A percentile compares a stretch with the other conserved stretches of the same genome.
Evolutionary conservation across 2,113 vertebrate species (phyloP).

Genomic region (Lampris megalopsis): DNA sequence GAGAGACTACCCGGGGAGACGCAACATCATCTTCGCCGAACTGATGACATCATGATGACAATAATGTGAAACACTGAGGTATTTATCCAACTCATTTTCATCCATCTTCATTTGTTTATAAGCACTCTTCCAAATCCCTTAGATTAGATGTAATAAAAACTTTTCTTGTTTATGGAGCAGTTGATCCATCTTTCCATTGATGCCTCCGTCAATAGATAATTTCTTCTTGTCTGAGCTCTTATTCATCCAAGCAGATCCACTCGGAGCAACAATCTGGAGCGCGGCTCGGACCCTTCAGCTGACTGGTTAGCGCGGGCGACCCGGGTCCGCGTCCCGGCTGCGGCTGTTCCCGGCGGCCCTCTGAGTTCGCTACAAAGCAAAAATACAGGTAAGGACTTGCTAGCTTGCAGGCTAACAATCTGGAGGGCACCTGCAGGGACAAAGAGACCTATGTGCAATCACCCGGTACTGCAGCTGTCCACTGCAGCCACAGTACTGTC

Average conservation of each 20-base stretch:
- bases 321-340: no score
- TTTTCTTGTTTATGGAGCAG: constrained; percentile 1
- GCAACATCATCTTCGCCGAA: constrained; percentile 33
- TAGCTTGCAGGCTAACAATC: not conserved
- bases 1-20: constrained; percentile 52
- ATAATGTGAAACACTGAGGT: constrained; percentile 37
- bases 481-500: not conserved
- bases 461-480: not conserved
- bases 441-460: not conserved
- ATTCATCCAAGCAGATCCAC: not conserved
- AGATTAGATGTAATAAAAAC: constrained; percentile 7
- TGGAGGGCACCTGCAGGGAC: not conserved
- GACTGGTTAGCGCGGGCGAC: no score
- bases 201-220: not conserved
- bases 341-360: no score
- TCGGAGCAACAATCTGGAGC: not conserved
- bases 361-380: no score
- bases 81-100: not conserved
- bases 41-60: constrained; percentile 50
- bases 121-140: not conserved
- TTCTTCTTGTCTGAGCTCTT: not conserved
- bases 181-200: constrained; percentile 7
- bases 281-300: not conserved
- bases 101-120: constrained; percentile 31
- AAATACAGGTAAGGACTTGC: no score